phyloP scores from a whole-genome alignment of 2,113 vertebrate genomes.

The Melanerpes formicivorus region DNA sequence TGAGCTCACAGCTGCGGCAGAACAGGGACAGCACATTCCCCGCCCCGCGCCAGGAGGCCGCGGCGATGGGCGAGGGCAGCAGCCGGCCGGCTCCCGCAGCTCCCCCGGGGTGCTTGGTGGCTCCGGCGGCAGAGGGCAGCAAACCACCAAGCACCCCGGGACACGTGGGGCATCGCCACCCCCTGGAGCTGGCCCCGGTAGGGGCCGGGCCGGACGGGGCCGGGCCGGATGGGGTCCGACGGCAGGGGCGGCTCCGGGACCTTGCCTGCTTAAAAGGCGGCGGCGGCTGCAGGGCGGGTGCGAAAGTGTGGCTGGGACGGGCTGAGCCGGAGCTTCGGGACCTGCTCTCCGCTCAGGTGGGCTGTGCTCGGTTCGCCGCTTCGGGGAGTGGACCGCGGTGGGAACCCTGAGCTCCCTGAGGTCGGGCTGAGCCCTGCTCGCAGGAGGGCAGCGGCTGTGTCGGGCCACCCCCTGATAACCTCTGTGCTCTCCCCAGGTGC shows the following conservation, averaged over 20 bases:
- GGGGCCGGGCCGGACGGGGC: neutral
- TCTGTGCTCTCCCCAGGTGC: slow-evolving; percentile 56
- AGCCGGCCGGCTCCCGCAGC: neutral
- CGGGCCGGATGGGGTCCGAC: neutral
- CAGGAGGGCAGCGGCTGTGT: neutral
- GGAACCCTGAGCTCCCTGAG: no score
- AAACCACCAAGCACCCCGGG: neutral
- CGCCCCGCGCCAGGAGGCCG: neutral
- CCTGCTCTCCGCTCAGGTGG: neutral
- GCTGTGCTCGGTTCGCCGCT: neutral
- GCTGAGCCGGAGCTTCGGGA: accelerated
- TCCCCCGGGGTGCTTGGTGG: neutral
- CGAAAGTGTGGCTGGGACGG: neutral
- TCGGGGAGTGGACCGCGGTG: neutral
- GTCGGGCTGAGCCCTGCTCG: neutral
- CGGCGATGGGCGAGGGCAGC: neutral
- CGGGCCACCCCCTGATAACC: neutral
- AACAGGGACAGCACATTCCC: accelerated
- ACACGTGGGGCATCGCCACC: neutral
- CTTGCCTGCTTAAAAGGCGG: neutral
- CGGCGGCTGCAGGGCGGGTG: neutral
- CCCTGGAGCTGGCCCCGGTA: neutral
- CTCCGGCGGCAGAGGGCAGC: slow-evolving; percentile 52
- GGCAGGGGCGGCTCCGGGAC: neutral
- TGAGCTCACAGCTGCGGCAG: neutral